Conservation (phyloP, 2,113 vertebrate species). For the Tupaia tana region DNA sequence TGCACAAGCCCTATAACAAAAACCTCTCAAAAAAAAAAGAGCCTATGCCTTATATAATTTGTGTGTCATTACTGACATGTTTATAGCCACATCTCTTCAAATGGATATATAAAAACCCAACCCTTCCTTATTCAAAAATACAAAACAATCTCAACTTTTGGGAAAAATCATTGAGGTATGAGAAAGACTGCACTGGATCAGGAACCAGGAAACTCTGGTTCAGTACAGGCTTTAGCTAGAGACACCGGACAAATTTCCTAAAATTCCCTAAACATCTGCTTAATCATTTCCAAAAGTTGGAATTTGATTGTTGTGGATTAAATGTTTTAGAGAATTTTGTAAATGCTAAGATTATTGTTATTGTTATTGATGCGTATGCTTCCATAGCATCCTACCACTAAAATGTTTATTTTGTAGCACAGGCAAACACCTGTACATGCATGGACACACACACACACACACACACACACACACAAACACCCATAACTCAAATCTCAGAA, state of each 20-base stretch:
- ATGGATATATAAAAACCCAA: neutral
- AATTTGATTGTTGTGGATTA: neutral
- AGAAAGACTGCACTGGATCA: neutral
- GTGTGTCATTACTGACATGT: neutral
- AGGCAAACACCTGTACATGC: fast-evolving
- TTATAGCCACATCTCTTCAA: neutral
- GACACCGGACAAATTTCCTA: neutral
- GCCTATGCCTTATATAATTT: neutral
- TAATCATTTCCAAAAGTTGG: constrained; percentile 9
- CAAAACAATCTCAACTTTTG: neutral
- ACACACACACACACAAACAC: neutral
- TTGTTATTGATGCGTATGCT: neutral
- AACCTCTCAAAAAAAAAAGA: no score
- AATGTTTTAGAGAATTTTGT: neutral
- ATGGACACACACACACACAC: neutral
- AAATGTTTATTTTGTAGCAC: neutral
- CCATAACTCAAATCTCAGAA: neutral
- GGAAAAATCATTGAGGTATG: neutral
- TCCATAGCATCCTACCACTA: neutral
- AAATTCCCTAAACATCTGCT: neutral
- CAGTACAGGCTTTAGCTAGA: neutral
- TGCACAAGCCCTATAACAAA: no score
- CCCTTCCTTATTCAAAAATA: neutral
- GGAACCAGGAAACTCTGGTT: neutral
- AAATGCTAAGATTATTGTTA: neutral